phyloP scores from a whole-genome alignment of 2,888 invertebrate species.

The Yponomeuta cagnagella region DNA sequence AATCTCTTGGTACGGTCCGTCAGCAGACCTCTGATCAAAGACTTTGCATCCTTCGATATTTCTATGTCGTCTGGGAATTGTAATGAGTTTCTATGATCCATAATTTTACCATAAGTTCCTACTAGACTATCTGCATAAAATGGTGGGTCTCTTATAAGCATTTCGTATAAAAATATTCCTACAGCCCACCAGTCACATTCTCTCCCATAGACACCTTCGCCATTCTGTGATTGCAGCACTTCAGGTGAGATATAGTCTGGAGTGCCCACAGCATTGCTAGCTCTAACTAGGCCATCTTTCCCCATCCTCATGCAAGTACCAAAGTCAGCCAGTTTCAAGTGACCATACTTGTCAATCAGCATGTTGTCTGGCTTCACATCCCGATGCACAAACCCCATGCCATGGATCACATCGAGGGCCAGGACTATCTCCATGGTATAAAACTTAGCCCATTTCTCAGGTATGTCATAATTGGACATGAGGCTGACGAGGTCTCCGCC shows the following conservation, averaged over 20 bases:
- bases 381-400: constrained; percentile 96
- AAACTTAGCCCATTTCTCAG: constrained; percentile 99
- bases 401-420: constrained; percentile 97
- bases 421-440: constrained; percentile 98
- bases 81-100: constrained; percentile 98
- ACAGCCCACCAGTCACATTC: constrained; percentile 99
- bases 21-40: constrained; percentile 93
- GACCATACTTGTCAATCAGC: constrained; percentile 95
- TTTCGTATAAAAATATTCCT: constrained; percentile 98
- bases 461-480: constrained; percentile 99
- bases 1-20: constrained; percentile 93
- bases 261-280: constrained; percentile 98
- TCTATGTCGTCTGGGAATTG: constrained; percentile 96
- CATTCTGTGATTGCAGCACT: constrained; percentile 97
- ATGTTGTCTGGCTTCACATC: constrained; percentile 99
- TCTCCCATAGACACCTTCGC: constrained; percentile 95
- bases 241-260: constrained; percentile 99
- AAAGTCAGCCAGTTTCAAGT: constrained; percentile 99
- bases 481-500: constrained; percentile 99
- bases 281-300: constrained; percentile 93
- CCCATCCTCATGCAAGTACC: constrained; percentile 99
- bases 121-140: constrained; percentile 99
- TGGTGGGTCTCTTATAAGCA: constrained; percentile 98
- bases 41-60: constrained; percentile 90
- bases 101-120: constrained; percentile 98